Percentiles rank a stretch among this genome's conserved stretches.
Evolutionary conservation across 2,113 vertebrate species (phyloP).

Genomic region (Sturnus vulgaris): DNA sequence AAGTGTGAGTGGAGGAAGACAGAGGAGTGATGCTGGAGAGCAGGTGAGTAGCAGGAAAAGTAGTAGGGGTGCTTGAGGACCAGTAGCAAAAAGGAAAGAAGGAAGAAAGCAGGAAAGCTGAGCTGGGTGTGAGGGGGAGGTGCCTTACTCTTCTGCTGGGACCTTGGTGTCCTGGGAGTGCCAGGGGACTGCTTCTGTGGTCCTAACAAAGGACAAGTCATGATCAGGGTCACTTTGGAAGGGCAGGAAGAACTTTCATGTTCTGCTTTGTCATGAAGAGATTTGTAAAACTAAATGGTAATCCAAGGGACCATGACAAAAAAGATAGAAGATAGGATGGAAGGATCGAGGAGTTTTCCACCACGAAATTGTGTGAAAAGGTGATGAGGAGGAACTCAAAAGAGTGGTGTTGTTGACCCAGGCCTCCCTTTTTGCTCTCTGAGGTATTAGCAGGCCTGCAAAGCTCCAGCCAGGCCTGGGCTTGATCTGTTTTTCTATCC

Average conservation of each 20-base stretch:
- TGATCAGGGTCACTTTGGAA: background rate
- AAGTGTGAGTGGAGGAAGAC: background rate
- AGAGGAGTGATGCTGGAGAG: background rate
- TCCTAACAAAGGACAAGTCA: background rate
- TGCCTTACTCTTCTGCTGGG: background rate
- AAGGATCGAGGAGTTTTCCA: background rate
- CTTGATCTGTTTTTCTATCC: background rate
- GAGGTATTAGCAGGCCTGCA: background rate
- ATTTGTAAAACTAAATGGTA: background rate
- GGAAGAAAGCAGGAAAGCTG: background rate
- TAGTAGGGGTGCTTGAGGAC: background rate
- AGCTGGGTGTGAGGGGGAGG: background rate
- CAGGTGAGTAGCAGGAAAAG: background rate
- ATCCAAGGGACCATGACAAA: background rate
- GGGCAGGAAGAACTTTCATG: background rate
- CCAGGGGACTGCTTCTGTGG: background rate
- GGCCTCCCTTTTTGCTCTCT: background rate
- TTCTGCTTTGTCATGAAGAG: background rate
- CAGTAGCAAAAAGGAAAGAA: background rate
- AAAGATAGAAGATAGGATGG: background rate
- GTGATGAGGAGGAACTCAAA: background rate
- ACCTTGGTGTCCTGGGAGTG: background rate
- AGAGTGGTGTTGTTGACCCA: background rate
- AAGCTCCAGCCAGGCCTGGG: background rate
- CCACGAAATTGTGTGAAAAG: background rate